Base-by-base conservation (phyloP, 2,797 vertebrate genomes). In the Naso thynnoides region DNA sequence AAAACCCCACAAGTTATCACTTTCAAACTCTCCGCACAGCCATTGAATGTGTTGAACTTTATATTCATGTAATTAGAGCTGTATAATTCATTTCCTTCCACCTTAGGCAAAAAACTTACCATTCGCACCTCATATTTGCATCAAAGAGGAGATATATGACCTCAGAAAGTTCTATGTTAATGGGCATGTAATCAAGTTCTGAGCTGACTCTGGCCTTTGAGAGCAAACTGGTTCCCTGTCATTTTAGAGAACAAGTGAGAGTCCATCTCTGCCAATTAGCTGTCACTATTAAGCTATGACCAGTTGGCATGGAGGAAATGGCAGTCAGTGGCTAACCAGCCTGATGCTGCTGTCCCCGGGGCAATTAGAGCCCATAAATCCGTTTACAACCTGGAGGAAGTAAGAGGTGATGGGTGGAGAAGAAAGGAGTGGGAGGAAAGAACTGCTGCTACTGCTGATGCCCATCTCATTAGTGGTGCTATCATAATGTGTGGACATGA, bases 341-440 rank as follows among this genome's bases (percentile, higher is more conserved):
- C 79, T 36, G 69, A 84, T 58, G 83, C 81, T 9, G 58, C 84
- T 45, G 55, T 87, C 84, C 77, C 61, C 0, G 4, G 74, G 67
- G 83, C 88, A 90, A 91, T 92, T 90, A 91, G 79, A 85, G 86
- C 62, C 76, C 76, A 85, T 87, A 82, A 85, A 88, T 86, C 85
- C 65, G 83, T 78, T 85, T 78, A 80, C 60, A 82, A 84, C 73
- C 72, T 54, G 70, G 68, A 74, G 73, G 79, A 86, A 86, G 84
- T 84, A 55, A 55, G 69, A 79, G 64, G 65, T 45, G 29, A 83
- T 69, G 83, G 84, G 77, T 68, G 61, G 70, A 79, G 77, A 59
- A 52, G 81, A 61, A n/a, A 61, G 27, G 83, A 84, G 81, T 74
- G 80, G 88, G 88, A 85, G 84, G 81, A 72, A 79, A 79, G 26